Conservation (phyloP, 2,797 vertebrate genomes). For the Malacoraja senta region DNA sequence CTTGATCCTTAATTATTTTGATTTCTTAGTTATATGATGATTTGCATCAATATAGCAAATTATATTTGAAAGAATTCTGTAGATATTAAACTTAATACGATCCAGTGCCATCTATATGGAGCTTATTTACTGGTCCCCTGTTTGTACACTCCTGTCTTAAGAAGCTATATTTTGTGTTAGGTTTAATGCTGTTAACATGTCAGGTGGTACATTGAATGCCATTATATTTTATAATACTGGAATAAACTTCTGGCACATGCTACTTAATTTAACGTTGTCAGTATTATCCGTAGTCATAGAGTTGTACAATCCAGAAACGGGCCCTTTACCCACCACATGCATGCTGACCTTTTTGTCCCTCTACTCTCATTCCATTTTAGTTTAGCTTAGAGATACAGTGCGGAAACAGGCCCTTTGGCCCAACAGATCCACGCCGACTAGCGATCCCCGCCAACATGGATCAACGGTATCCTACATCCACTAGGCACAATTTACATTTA, state of each 20-base stretch:
- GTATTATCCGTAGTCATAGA: neutral
- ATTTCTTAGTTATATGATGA: neutral
- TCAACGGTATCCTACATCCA: no score
- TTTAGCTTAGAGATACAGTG: no score
- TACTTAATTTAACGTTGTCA: neutral
- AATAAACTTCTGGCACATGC: neutral
- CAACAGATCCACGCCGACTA: no score
- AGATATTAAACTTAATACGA: neutral
- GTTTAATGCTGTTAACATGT: neutral
- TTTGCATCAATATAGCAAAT: neutral
- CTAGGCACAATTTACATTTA: no score
- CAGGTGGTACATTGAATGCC: neutral
- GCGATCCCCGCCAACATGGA: no score
- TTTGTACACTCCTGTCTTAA: neutral
- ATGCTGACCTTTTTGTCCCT: no score
- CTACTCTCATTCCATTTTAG: no score
- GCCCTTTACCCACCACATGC: no score
- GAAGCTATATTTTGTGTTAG: neutral
- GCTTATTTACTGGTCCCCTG: neutral
- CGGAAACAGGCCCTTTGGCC: no score
- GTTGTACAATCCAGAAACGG: no score
- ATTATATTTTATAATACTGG: neutral
- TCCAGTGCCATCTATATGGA: neutral
- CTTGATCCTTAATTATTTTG: neutral
- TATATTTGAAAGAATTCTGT: neutral